Base-by-base conservation (phyloP, 2,888 invertebrate species). In the Griposia aprilina region DNA sequence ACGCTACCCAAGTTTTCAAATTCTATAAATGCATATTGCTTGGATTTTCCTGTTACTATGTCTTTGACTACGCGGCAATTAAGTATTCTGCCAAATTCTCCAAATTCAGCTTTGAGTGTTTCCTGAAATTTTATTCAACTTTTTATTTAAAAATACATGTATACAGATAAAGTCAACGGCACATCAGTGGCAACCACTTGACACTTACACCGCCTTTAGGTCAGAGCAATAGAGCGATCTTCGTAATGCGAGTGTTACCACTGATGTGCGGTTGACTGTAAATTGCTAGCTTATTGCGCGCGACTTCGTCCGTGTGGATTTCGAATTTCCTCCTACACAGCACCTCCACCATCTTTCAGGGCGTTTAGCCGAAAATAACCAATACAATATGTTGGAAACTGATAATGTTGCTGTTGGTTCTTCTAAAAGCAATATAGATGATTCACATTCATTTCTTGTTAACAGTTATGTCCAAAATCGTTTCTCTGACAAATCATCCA, bases 11-110 rank as follows among this genome's bases (percentile, higher is more conserved):
- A 95, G 45, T 96, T 97, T 84, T 97, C 97, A 95, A 97, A 99
- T 94, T 99, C 99, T n/a, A 99, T 97, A 93, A 99, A 99, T 1
- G 98, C 99, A 92, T 99, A 99, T 74, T 98, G 97, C 92, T 98
- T 98, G 0, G 98, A 98, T 90, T 97, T 97, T 0, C 98, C 98
- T 0, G 99, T 99, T 0, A 99, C 98, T 70, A 99, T 97, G 91
- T 99, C 98, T 88, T 97, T 97, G 7, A 99, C 97, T 75, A 99
- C 89, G 76, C 97, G 94, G 91, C 98, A 97, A 84, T 97, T 93
- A 88, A 97, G 91, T 81, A 98, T 96, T 92, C 97, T 96, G 20
- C 98, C 98, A 96, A 97, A 98, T 91, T 97, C 97, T 84, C 97
- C 96, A 94, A 98, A 97, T 86, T 97, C 96, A 45, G 95, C 92